Conservation (phyloP, 37 sponge, comb jelly and placozoan genomes). For the Petrosia ficiformis region DNA sequence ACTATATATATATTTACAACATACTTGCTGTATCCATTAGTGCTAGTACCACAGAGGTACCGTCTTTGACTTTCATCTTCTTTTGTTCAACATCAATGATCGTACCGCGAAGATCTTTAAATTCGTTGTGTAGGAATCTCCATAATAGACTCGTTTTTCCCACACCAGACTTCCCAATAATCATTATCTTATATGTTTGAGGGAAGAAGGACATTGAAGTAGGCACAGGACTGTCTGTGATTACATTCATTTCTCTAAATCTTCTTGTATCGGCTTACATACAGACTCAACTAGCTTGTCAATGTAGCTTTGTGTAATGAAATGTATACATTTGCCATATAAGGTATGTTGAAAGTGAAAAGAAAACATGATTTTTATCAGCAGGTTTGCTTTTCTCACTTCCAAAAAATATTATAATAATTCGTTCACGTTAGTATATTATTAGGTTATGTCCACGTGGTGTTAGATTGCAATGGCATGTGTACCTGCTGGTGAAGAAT, state of each 20-base stretch:
- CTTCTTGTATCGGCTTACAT: too few relatives aligned
- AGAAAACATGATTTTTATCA: too few relatives aligned
- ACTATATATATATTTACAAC: too few relatives aligned
- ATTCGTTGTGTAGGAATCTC: slow-evolving; percentile 1
- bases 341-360: too few relatives aligned
- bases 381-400: too few relatives aligned
- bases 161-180: not conserved
- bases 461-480: not conserved
- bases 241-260: slow-evolving; percentile 1
- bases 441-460: not conserved
- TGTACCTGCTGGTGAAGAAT: slow-evolving; percentile 7
- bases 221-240: not conserved
- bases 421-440: not conserved
- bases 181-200: not conserved
- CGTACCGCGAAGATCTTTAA: not conserved
- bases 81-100: slow-evolving; percentile 1
- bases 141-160: slow-evolving; percentile 2
- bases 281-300: too few relatives aligned
- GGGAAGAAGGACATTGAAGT: not conserved
- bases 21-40: slow-evolving; percentile 4
- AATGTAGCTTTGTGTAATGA: too few relatives aligned
- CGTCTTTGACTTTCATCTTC: not conserved
- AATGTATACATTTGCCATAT: too few relatives aligned
- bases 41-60: not conserved
- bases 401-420: too few relatives aligned